Evolutionary conservation across 2,113 vertebrate species (phyloP).

Genomic region (Balaeniceps rex): DNA sequence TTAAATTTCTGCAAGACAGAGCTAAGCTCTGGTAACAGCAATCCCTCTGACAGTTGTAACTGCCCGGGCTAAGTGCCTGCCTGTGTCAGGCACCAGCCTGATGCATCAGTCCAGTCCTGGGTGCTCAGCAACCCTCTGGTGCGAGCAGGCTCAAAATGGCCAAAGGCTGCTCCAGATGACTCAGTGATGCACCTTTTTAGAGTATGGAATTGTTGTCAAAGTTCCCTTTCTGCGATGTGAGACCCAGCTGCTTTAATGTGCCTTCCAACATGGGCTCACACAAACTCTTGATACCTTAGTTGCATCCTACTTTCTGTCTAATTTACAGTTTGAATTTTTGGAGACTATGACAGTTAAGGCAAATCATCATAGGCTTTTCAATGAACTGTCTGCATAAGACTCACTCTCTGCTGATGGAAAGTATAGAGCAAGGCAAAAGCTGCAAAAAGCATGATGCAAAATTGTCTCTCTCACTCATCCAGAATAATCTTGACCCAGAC

Average conservation of each 20-base stretch:
- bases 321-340: neutral
- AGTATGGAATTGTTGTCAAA: neutral
- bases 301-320: neutral
- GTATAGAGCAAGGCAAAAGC: neutral
- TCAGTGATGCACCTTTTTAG: neutral
- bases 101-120: neutral
- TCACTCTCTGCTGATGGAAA: neutral
- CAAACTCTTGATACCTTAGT: neutral
- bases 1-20: neutral
- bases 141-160: neutral
- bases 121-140: accelerated
- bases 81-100: neutral
- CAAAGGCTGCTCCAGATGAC: neutral
- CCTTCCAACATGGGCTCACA: neutral
- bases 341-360: neutral
- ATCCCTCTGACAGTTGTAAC: neutral
- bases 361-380: neutral
- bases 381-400: neutral
- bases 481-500: neutral
- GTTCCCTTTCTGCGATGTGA: neutral
- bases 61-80: accelerated
- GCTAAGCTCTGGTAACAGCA: neutral
- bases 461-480: neutral
- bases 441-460: neutral
- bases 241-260: neutral